These are phyloP conservation scores for Steinernema scapterisci DNA, from an alignment of 2,888 invertebrate genomes.

Conservation along the genomic window DNA sequence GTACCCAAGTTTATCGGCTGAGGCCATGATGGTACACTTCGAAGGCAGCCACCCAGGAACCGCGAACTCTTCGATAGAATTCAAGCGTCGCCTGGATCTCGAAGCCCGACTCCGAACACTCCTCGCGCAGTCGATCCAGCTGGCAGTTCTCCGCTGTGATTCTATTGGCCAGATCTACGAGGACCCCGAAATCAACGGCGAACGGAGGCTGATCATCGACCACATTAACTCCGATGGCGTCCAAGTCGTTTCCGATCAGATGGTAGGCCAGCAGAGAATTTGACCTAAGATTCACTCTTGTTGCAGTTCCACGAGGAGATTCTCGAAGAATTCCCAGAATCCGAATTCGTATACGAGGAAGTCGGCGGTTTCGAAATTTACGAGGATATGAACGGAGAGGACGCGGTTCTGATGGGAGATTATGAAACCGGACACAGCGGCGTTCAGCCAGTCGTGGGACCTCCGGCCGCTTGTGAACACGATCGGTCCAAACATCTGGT, in stretches of 20 bases:
- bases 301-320: not conserved
- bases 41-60: not conserved
- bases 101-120: slow-evolving; percentile 49
- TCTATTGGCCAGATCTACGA: slow-evolving; percentile 1
- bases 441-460: not conserved
- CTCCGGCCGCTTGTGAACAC: no score
- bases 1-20: not conserved
- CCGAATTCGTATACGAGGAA: not conserved
- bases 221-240: not conserved
- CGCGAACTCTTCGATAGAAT: slow-evolving; percentile 37
- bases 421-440: not conserved
- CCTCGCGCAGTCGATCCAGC: slow-evolving; percentile 50
- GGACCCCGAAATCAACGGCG: not conserved
- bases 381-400: not conserved
- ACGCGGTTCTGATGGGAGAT: not conserved
- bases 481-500: no score
- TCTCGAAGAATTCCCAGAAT: not conserved
- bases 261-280: not conserved
- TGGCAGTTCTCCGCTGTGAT: slow-evolving; percentile 38
- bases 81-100: slow-evolving; percentile 49
- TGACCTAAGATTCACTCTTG: not conserved
- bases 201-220: not conserved
- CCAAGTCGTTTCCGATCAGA: not conserved
- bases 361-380: not conserved
- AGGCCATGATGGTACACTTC: slow-evolving; percentile 28